A percentile compares a stretch with the other conserved stretches of the same genome.
Evolutionary conservation across 53 echinoderm and acorn worm genomes (phyloP).

Genomic region (Actinopyga echinites): DNA sequence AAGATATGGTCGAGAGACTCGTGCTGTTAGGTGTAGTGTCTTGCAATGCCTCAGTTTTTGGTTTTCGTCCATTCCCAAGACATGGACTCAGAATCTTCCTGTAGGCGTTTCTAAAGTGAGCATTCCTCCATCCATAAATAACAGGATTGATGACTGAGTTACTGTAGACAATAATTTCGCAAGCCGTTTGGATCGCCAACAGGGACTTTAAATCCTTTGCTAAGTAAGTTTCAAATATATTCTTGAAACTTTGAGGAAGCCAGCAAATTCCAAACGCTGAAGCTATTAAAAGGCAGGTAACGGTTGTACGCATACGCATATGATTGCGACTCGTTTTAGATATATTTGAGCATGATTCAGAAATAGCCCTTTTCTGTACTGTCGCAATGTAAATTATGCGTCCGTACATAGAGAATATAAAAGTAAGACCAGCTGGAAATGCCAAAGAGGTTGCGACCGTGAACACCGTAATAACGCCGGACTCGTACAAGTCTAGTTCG

Average conservation of each 20-base stretch:
- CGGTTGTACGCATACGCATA: neutral
- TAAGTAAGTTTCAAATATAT: neutral
- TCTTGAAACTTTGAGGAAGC: too few relatives aligned
- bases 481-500: too few relatives aligned
- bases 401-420: too few relatives aligned
- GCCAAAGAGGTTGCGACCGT: neutral
- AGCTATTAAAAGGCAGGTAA: too few relatives aligned
- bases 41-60: too few relatives aligned
- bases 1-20: too few relatives aligned
- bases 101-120: neutral
- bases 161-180: neutral
- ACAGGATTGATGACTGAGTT: neutral
- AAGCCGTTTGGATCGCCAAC: neutral
- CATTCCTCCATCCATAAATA: constrained; percentile 9
- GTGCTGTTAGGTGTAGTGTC: too few relatives aligned
- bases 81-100: neutral
- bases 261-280: too few relatives aligned
- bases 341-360: neutral
- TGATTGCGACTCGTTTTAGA: neutral
- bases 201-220: neutral
- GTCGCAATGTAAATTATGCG: neutral
- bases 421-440: too few relatives aligned
- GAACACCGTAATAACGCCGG: too few relatives aligned
- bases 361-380: neutral
- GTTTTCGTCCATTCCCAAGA: neutral